Evolutionary conservation across 2,888 invertebrate species (phyloP).

Genomic region (Stenchaetothrips biformis): DNA sequence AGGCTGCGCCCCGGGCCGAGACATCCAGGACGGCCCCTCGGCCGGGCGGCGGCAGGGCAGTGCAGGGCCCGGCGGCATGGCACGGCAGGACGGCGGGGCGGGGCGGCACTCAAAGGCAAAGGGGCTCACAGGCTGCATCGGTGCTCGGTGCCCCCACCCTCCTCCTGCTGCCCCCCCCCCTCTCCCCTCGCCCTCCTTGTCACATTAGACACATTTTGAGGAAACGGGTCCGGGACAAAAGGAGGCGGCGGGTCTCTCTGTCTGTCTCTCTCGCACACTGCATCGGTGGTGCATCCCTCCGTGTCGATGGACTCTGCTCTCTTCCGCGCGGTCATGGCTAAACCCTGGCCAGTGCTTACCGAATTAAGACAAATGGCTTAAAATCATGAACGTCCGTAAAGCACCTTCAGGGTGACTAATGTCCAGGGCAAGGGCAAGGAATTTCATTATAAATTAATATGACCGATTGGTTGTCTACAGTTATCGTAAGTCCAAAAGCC

Average conservation of each 20-base stretch:
- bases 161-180: not conserved
- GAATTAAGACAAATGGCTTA: too few relatives aligned
- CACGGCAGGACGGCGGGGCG: not conserved
- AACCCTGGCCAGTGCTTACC: too few relatives aligned
- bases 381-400: too few relatives aligned
- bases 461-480: too few relatives aligned
- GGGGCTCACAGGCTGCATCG: not conserved
- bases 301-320: too few relatives aligned
- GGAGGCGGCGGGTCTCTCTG: not conserved
- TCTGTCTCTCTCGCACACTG: not conserved
- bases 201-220: constrained; percentile 17
- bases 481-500: too few relatives aligned
- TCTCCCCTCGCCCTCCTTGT: not conserved
- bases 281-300: too few relatives aligned
- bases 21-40: not conserved
- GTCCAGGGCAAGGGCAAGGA: too few relatives aligned
- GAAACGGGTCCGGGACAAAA: constrained; percentile 12
- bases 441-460: too few relatives aligned
- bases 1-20: not conserved
- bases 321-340: too few relatives aligned
- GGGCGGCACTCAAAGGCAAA: not conserved
- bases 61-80: not conserved
- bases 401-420: too few relatives aligned
- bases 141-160: too few relatives aligned
- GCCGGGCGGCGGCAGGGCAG: not conserved